These are phyloP conservation scores for Steinernema hermaphroditum DNA, from an alignment of 2,888 invertebrate species.

Conservation along the genomic window DNA sequence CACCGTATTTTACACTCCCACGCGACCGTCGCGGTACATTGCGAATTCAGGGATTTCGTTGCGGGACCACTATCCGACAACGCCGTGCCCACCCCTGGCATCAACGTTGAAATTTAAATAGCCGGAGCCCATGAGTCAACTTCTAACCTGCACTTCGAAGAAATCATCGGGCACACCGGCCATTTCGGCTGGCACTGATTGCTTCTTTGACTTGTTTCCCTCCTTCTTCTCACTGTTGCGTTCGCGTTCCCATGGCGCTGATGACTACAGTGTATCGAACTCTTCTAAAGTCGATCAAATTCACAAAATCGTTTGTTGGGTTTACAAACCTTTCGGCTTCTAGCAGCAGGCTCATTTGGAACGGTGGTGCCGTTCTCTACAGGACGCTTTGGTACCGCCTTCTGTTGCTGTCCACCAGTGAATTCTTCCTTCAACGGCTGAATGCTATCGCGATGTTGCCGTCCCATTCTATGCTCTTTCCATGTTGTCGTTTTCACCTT, in stretches of 20 bases:
- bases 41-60: too few relatives aligned
- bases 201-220: neutral
- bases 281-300: neutral
- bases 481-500: conserved; percentile 6
- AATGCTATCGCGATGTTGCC: conserved; percentile 18
- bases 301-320: neutral
- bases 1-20: too few relatives aligned
- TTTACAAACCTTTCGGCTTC: neutral
- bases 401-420: neutral
- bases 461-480: neutral
- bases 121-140: too few relatives aligned
- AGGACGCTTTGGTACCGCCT: neutral
- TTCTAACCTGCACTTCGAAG: conserved; percentile 4
- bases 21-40: too few relatives aligned
- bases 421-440: neutral
- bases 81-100: too few relatives aligned
- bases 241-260: conserved; percentile 1
- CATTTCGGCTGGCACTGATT: neutral
- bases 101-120: too few relatives aligned
- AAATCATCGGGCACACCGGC: conserved; percentile 5
- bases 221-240: neutral
- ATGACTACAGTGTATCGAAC: neutral
- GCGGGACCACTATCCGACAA: too few relatives aligned
- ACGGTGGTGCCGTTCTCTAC: neutral
- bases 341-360: neutral